These are phyloP conservation scores for Acanthoscelides obtectus DNA, from an alignment of 2,888 invertebrate species.

Conservation along the genomic window DNA sequence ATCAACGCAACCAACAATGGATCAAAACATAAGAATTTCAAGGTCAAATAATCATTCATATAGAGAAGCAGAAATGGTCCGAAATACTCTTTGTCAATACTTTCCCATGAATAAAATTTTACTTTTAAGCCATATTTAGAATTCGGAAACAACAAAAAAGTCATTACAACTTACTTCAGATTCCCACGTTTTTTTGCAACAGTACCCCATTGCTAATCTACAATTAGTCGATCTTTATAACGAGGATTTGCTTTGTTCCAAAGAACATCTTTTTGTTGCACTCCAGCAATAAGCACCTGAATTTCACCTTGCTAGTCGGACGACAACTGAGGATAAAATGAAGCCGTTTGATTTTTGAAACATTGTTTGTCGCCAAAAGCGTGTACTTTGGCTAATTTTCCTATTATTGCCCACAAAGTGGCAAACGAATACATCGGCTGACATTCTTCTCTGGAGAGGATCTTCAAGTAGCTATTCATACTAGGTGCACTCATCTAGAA, in stretches of 20 bases:
- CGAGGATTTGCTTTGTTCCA: neutral
- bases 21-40: slow-evolving; percentile 1
- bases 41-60: slow-evolving; percentile 1
- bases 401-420: too few species aligned
- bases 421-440: too few species aligned
- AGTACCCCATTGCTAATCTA: slow-evolving; percentile 3
- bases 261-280: neutral
- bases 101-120: slow-evolving; percentile 2
- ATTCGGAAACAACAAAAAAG: neutral
- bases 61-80: slow-evolving; percentile 1
- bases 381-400: too few species aligned
- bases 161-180: slow-evolving; percentile 1
- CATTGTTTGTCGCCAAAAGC: too few species aligned
- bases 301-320: too few species aligned
- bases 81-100: slow-evolving; percentile 4
- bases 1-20: neutral
- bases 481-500: too few species aligned
- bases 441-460: too few species aligned
- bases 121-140: neutral
- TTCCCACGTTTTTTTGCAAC: slow-evolving; percentile 1
- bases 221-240: slow-evolving; percentile 3
- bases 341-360: neutral
- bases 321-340: neutral
- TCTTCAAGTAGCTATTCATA: too few species aligned
- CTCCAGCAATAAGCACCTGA: too few species aligned